A percentile compares a stretch with the other conserved stretches of the same genome.
phyloP scores from a whole-genome alignment of 2,797 vertebrate species.

The Coregonus sp. region DNA sequence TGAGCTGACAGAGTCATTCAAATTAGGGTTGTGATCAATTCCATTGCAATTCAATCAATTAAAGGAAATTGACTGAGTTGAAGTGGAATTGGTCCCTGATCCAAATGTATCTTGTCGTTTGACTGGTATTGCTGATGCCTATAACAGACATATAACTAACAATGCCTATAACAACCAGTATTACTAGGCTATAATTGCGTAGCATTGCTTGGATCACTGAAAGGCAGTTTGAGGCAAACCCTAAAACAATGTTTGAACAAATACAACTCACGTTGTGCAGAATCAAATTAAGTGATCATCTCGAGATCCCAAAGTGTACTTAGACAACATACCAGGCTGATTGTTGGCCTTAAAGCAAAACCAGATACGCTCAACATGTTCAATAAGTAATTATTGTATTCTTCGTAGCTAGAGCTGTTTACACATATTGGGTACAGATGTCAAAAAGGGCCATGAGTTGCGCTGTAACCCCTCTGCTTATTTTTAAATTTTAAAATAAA shows the following conservation, averaged over 20 bases:
- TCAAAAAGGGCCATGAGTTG: neutral
- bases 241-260: neutral
- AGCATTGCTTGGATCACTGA: neutral
- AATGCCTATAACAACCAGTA: neutral
- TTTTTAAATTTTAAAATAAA: neutral
- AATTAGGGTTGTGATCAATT: neutral
- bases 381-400: neutral
- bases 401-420: neutral
- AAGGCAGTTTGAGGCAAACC: neutral
- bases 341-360: neutral
- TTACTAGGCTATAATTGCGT: neutral
- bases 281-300: neutral
- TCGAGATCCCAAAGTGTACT: neutral
- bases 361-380: neutral
- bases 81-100: neutral
- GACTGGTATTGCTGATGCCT: neutral
- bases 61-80: neutral
- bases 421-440: conserved; percentile 9
- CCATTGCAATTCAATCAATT: neutral
- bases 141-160: neutral
- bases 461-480: neutral
- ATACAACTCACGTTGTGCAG: neutral
- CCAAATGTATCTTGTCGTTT: neutral
- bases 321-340: neutral
- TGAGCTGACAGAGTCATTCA: neutral